Conservation (phyloP, 2,888 invertebrate species). For the Chalcis sispes region DNA sequence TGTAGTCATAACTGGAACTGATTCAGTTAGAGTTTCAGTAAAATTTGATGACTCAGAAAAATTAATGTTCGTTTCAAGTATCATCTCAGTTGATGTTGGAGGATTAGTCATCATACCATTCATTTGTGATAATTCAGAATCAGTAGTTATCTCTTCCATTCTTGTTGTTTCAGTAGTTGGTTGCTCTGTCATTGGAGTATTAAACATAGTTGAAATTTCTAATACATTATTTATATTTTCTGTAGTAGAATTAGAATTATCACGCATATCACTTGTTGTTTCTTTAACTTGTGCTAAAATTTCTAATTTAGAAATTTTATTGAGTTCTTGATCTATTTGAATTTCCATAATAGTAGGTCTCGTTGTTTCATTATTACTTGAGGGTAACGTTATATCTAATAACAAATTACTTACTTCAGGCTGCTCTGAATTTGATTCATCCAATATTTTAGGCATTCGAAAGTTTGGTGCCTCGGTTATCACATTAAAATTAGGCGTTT, state of each 20-base stretch:
- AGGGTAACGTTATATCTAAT: constrained; percentile 40
- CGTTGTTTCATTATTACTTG: constrained; percentile 48
- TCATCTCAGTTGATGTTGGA: constrained; percentile 7
- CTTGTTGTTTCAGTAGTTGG: background rate
- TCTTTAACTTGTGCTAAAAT: constrained; percentile 51
- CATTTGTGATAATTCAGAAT: background rate
- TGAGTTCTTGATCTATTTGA: constrained; percentile 28
- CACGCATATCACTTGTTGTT: constrained; percentile 23
- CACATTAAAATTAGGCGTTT: background rate
- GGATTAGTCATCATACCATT: constrained; percentile 4
- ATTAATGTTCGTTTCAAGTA: constrained; percentile 16
- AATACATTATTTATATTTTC: constrained; percentile 26
- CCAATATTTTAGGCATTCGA: constrained; percentile 33
- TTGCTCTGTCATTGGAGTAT: constrained; percentile 15
- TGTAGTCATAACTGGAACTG: constrained; percentile 3
- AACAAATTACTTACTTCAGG: constrained; percentile 53
- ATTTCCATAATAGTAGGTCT: constrained; percentile 37
- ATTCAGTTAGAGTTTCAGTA: constrained; percentile 7
- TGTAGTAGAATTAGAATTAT: constrained; percentile 9
- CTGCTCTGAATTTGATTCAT: constrained; percentile 35
- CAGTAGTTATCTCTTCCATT: background rate
- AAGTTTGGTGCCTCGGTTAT: constrained; percentile 3
- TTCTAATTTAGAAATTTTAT: constrained; percentile 36
- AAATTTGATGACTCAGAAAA: background rate
- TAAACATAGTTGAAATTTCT: constrained; percentile 12